Evolutionary conservation across 37 sponge, comb jelly and placozoan species (phyloP).

Genomic region (Axinella damicornis): DNA sequence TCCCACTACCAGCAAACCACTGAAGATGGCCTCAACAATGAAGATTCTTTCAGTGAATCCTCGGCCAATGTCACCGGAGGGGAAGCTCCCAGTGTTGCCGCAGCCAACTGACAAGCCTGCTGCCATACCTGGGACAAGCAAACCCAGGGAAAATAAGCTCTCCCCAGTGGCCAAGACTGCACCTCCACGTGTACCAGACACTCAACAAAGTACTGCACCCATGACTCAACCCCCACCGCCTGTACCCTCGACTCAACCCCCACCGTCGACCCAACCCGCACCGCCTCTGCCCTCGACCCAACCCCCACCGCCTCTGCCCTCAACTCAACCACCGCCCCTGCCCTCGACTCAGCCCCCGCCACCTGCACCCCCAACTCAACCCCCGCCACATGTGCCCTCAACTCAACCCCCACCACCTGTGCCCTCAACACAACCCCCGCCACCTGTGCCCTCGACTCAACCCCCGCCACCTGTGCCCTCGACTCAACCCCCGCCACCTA

Average conservation of each 20-base stretch:
- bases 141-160: no score
- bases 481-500: not conserved
- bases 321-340: not conserved
- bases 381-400: not conserved
- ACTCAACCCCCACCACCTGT: not conserved
- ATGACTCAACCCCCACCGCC: not conserved
- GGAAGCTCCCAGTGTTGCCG: no score
- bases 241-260: not conserved
- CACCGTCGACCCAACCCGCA: not conserved
- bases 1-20: no score
- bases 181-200: not conserved
- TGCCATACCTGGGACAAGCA: no score
- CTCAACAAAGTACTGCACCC: no score
- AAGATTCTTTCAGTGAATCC: no score
- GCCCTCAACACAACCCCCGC: no score
- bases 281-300: not conserved
- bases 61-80: no score
- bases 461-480: not conserved
- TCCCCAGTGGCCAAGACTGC: not conserved
- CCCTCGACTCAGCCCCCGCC: not conserved
- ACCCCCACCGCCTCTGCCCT: not conserved
- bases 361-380: not conserved
- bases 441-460: not conserved
- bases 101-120: no score
- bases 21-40: no score